Percentiles rank a stretch among this genome's conserved stretches.
Conservation (phyloP, 1,140 invertebrate genomes). For the Orius insidiosus region DNA sequence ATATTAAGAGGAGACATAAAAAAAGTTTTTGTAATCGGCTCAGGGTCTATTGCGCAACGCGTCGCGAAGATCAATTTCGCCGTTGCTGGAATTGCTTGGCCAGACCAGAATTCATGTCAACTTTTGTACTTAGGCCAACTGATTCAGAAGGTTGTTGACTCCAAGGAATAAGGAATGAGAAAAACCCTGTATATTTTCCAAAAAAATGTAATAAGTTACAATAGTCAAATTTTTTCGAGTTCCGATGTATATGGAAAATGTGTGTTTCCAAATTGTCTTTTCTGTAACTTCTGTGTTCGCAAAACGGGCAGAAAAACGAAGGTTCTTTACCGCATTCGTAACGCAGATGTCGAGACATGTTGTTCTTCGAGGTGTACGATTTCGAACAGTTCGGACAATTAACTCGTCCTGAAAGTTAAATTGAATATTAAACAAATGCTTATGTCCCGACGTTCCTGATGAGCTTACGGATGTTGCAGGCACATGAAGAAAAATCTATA, state of each 20-base stretch:
- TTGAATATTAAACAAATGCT: no score
- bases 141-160: no score
- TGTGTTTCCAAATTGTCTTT: slow-evolving; percentile 25
- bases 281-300: slow-evolving; percentile 34
- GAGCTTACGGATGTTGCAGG: no score
- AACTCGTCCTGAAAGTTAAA: not conserved
- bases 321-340: slow-evolving; percentile 27
- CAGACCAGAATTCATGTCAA: no score
- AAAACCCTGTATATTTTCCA: slow-evolving; percentile 1
- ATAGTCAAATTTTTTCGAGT: not conserved
- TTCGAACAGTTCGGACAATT: slow-evolving; percentile 7
- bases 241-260: slow-evolving; percentile 8
- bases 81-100: no score
- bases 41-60: no score
- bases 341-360: slow-evolving; percentile 4
- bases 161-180: not conserved
- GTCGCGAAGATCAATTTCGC: no score
- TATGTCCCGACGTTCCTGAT: no score
- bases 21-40: no score
- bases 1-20: no score
- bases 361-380: slow-evolving; percentile 5
- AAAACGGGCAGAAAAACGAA: slow-evolving; percentile 44
- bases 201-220: slow-evolving; percentile 7
- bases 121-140: no score
- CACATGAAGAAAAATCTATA: no score